Conservation (phyloP, 2,888 invertebrate species). For the Laothoe populi region DNA sequence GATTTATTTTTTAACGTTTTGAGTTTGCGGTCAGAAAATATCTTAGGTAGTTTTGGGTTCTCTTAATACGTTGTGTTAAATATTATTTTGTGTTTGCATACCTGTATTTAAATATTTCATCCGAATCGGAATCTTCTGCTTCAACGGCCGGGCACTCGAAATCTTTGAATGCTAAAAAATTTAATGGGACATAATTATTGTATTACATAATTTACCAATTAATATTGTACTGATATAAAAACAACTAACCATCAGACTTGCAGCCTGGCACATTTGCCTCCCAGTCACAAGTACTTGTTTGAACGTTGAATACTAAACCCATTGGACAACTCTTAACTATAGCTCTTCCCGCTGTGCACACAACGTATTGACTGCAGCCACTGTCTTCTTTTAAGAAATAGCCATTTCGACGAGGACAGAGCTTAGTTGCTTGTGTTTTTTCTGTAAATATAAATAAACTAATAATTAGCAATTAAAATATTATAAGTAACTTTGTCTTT, state of each 20-base stretch:
- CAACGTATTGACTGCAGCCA: conserved; percentile 9
- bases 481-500: too few species aligned
- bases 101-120: conserved; percentile 21
- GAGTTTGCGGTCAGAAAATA: too few species aligned
- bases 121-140: background rate
- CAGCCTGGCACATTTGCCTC: background rate
- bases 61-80: too few species aligned
- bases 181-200: background rate
- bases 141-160: conserved; percentile 4
- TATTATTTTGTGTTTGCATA: background rate
- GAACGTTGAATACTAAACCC: conserved; percentile 5
- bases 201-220: background rate
- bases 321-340: background rate
- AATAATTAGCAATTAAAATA: too few species aligned
- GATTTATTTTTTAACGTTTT: too few species aligned
- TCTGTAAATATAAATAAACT: background rate
- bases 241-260: background rate
- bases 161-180: conserved; percentile 17
- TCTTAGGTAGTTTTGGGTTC: too few species aligned
- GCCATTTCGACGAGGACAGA: conserved; percentile 6
- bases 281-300: background rate
- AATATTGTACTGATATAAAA: background rate
- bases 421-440: background rate
- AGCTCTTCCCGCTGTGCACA: conserved; percentile 13
- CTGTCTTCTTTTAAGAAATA: conserved; percentile 6